Percentiles rank a stretch among this genome's conserved stretches.
phyloP scores from a whole-genome alignment of 2,888 invertebrate species.

The Parnassius mnemosyne region DNA sequence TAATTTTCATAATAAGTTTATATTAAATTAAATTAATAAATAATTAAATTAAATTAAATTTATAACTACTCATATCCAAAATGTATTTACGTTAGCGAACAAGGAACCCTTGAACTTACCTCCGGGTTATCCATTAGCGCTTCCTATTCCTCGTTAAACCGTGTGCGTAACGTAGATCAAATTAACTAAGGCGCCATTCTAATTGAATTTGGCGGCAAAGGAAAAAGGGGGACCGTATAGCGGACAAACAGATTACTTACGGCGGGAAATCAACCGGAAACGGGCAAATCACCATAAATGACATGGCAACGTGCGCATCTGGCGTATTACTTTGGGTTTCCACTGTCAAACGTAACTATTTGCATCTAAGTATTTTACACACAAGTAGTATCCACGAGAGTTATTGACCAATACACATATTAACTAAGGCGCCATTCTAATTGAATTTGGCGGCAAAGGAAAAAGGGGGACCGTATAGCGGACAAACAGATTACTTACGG shows the following conservation, averaged over 20 bases:
- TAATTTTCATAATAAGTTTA: no score
- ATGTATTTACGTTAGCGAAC: no score
- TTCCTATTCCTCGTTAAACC: conserved; percentile 40
- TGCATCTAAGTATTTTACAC: no score
- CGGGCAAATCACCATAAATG: conserved; percentile 4
- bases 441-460: conserved; percentile 11
- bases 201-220: conserved; percentile 14
- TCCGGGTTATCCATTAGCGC: no score
- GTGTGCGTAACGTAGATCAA: conserved; percentile 40
- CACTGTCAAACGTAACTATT: neutral
- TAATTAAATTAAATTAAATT: no score
- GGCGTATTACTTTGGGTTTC: neutral
- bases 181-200: conserved; percentile 40
- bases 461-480: neutral
- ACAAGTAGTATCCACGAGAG: no score
- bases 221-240: neutral
- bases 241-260: conserved; percentile 6
- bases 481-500: conserved; percentile 4
- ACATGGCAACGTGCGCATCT: neutral
- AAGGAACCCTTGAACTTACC: no score
- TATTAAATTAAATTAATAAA: no score
- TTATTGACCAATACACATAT: no score
- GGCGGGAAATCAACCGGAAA: neutral
- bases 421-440: conserved; percentile 35
- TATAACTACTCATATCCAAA: no score